phyloP scores from a whole-genome alignment of 1,140 invertebrate species.

The Drosophila equinoxialis region DNA sequence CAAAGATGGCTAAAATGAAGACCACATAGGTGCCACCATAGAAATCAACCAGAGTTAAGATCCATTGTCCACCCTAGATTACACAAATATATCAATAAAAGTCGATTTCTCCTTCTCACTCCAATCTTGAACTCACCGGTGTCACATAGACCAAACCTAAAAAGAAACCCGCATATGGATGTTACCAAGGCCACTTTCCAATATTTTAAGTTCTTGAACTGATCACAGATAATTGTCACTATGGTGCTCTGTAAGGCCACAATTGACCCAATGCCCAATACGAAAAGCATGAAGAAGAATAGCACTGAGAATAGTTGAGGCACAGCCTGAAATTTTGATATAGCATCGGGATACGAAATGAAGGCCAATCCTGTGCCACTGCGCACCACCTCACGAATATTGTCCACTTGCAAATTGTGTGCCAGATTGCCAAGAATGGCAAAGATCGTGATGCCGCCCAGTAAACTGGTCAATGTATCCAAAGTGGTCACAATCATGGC shows the following conservation, averaged over 20 bases:
- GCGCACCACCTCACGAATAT: constrained; percentile 85
- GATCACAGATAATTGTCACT: constrained; percentile 88
- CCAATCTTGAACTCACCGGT: constrained; percentile 85
- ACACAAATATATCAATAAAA: neutral
- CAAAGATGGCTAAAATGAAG: constrained; percentile 89
- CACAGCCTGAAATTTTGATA: constrained; percentile 90
- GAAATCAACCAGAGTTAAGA: constrained; percentile 92
- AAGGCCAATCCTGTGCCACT: constrained; percentile 91
- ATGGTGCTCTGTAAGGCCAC: constrained; percentile 87
- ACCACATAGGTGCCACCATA: constrained; percentile 92
- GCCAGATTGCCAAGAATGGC: constrained; percentile 90
- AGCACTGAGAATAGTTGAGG: constrained; percentile 91
- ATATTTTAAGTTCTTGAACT: constrained; percentile 87
- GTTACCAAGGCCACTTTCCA: constrained; percentile 86
- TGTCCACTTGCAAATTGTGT: constrained; percentile 84
- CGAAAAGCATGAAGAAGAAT: constrained; percentile 95
- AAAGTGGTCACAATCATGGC: constrained; percentile 88
- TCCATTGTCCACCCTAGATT: constrained; percentile 92
- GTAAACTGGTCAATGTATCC: constrained; percentile 89
- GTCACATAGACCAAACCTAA: constrained; percentile 90
- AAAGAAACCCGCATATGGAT: constrained; percentile 86
- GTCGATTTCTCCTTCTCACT: no score
- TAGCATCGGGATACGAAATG: constrained; percentile 94
- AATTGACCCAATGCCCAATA: constrained; percentile 90
- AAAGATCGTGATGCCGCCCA: constrained; percentile 92